Conservation (phyloP, 2,888 invertebrate genomes). For the Carterocephalus palaemon region DNA sequence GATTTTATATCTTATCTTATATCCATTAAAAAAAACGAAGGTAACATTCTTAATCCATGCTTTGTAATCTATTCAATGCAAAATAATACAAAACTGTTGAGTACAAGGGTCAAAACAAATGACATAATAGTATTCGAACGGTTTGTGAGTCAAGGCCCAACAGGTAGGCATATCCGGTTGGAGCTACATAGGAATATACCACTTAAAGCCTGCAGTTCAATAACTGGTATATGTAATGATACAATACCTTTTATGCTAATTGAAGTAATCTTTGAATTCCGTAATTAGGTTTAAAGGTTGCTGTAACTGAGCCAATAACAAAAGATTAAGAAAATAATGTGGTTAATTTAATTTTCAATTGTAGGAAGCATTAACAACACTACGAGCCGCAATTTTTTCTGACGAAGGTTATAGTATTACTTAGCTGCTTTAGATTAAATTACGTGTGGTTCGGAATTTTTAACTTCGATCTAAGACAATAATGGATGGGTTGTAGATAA, state of each 20-base stretch:
- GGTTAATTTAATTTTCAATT: too few relatives aligned
- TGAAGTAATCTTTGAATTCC: constrained; percentile 4
- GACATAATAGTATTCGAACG: constrained; percentile 21
- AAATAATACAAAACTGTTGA: constrained; percentile 16
- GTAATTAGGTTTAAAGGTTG: constrained; percentile 2
- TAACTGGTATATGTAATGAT: constrained; percentile 3
- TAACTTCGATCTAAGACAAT: too few relatives aligned
- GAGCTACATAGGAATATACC: neutral
- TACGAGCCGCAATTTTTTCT: too few relatives aligned
- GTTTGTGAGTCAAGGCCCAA: constrained; percentile 21
- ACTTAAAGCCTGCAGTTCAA: neutral
- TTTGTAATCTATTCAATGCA: constrained; percentile 21
- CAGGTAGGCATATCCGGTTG: constrained; percentile 11
- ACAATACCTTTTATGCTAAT: constrained; percentile 5
- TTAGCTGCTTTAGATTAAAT: too few relatives aligned
- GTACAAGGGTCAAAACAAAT: constrained; percentile 23
- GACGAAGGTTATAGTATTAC: too few relatives aligned
- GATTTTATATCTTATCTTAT: neutral
- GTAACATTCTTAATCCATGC: constrained; percentile 1
- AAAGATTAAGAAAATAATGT: too few relatives aligned
- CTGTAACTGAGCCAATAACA: neutral
- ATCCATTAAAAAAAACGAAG: neutral
- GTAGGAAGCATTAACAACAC: too few relatives aligned
- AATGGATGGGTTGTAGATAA: too few relatives aligned
- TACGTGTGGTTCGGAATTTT: too few relatives aligned